Percentiles rank a stretch among this genome's conserved stretches.
Conservation (phyloP, 2,797 vertebrate genomes). For the Psittacula echo region DNA sequence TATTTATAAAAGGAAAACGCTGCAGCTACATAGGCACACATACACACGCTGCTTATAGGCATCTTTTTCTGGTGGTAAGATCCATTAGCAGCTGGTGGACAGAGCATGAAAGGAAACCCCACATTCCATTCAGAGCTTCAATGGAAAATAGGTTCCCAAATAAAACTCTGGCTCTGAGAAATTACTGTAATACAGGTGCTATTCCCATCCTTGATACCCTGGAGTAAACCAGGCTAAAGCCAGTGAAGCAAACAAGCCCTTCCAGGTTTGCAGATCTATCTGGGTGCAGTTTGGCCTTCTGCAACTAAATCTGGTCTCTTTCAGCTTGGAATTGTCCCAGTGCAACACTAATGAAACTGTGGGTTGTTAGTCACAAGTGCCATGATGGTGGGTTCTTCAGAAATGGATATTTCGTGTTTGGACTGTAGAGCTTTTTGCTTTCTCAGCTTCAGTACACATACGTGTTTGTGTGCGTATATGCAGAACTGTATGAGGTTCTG, state of each 20-base stretch:
- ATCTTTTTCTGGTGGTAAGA: not conserved
- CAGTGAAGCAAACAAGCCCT: not conserved
- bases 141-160: not conserved
- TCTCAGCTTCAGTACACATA: not conserved
- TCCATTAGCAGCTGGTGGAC: not conserved
- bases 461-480: accelerated
- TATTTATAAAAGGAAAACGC: not conserved
- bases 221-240: not conserved
- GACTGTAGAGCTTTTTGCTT: not conserved
- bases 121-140: not conserved
- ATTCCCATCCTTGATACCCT: not conserved
- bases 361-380: not conserved
- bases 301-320: not conserved
- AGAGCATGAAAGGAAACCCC: not conserved
- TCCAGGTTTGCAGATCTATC: not conserved
- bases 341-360: not conserved
- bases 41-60: not conserved
- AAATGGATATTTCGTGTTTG: accelerated
- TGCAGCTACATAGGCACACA: not conserved
- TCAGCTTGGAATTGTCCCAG: not conserved
- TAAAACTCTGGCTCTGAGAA: not conserved
- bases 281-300: not conserved
- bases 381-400: not conserved
- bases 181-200: not conserved
- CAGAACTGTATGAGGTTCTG: not conserved